A percentile compares a stretch with the other conserved stretches of the same genome.
These are phyloP conservation scores for Drosophila silvestris DNA, from an alignment of 2,888 invertebrate species.

Conservation along the genomic window DNA sequence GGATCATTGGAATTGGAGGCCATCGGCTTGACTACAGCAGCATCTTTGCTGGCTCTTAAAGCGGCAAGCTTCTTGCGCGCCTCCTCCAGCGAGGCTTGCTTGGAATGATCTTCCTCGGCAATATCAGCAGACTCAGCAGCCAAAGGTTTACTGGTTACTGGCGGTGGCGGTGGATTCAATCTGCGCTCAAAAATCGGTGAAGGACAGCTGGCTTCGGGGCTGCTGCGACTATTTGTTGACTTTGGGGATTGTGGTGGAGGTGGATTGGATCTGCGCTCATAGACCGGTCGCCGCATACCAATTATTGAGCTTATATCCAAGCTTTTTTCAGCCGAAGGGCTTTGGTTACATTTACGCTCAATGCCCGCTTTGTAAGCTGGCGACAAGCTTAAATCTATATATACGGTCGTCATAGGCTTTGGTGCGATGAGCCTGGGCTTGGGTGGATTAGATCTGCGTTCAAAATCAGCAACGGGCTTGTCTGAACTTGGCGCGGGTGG, in stretches of 20 bases:
- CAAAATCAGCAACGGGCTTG: neutral
- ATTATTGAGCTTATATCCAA: neutral
- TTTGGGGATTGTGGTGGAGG: neutral
- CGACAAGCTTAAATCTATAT: neutral
- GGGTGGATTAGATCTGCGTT: slow-evolving; percentile 13
- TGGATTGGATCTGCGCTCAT: slow-evolving; percentile 2
- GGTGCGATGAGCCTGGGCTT: neutral
- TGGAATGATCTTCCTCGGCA: neutral
- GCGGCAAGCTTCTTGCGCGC: slow-evolving; percentile 66
- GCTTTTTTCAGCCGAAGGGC: neutral
- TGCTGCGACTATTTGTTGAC: neutral
- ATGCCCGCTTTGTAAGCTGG: neutral
- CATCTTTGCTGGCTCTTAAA: neutral
- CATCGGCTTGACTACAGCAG: neutral
- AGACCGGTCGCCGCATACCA: slow-evolving; percentile 10
- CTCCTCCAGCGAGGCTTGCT: slow-evolving; percentile 37
- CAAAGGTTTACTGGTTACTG: neutral
- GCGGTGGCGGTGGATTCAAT: slow-evolving; percentile 9
- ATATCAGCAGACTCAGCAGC: neutral
- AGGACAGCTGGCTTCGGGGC: neutral
- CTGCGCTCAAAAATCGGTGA: slow-evolving; percentile 22
- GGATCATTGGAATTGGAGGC: slow-evolving; percentile 50
- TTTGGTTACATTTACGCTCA: neutral
- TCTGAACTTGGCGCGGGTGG: neutral
- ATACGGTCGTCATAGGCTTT: neutral